Percentiles rank a stretch among this genome's conserved stretches.
phyloP scores from a whole-genome alignment of 2,113 vertebrate species.

The Indri indri region DNA sequence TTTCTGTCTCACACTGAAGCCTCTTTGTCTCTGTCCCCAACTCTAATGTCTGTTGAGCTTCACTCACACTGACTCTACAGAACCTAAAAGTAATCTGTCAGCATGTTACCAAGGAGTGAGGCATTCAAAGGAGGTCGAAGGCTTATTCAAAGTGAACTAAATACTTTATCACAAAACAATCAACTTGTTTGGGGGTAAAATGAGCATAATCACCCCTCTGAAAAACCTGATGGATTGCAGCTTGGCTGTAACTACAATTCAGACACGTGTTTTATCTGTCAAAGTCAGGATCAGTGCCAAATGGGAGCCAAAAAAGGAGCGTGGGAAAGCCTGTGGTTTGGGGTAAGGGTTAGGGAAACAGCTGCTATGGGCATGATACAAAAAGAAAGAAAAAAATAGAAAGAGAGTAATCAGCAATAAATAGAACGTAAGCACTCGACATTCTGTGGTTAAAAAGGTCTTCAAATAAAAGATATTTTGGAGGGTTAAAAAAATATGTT shows the following conservation, averaged over 20 bases:
- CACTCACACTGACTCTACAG: not conserved
- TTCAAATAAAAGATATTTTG: constrained; percentile 62
- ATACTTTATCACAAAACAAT: not conserved
- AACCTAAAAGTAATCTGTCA: not conserved
- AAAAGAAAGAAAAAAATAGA: constrained; percentile 66
- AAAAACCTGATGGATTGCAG: not conserved
- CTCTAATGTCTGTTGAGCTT: not conserved
- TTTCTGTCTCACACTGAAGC: not conserved
- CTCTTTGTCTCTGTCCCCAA: not conserved
- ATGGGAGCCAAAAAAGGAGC: constrained; percentile 38
- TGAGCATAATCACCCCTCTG: not conserved
- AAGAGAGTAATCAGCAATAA: constrained; percentile 63
- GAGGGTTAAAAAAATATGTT: constrained; percentile 45
- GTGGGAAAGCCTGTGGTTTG: constrained; percentile 70
- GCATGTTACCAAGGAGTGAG: not conserved
- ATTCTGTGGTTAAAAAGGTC: constrained; percentile 47
- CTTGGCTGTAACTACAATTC: not conserved
- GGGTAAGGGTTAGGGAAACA: constrained; percentile 73
- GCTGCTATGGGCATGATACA: constrained; percentile 68
- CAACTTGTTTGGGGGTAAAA: not conserved
- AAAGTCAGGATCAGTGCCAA: constrained; percentile 49
- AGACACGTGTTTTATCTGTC: constrained; percentile 36
- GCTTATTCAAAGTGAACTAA: not conserved
- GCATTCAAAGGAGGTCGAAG: not conserved
- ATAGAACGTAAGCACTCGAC: constrained; percentile 59